Evolutionary conservation across 1,140 invertebrate genomes (phyloP).

Genomic region (Philotrypesis tridentata): DNA sequence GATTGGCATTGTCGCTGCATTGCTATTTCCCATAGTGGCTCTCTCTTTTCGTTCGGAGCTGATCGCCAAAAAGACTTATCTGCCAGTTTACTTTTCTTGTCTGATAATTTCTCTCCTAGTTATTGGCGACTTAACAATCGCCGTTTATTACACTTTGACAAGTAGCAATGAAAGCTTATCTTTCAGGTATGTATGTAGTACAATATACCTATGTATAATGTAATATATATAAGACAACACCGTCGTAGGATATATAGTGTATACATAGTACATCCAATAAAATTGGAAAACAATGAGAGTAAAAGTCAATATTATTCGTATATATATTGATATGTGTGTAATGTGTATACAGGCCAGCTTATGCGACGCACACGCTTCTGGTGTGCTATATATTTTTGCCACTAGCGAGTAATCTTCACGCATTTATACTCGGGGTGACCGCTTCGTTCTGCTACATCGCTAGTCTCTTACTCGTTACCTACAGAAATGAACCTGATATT

Average conservation of each 20-base stretch:
- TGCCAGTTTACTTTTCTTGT: slow-evolving; percentile 73
- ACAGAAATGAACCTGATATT: slow-evolving; percentile 72
- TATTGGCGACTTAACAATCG: slow-evolving; percentile 74
- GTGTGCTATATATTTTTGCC: slow-evolving; percentile 87
- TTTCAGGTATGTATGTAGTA: slow-evolving; percentile 62
- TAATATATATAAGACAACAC: no score
- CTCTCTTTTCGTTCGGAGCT: slow-evolving; percentile 72
- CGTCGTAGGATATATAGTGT: no score
- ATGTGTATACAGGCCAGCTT: slow-evolving; percentile 79
- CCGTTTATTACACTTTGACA: slow-evolving; percentile 73
- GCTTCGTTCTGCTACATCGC: slow-evolving; percentile 79
- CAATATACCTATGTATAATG: neutral
- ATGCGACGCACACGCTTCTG: slow-evolving; percentile 81
- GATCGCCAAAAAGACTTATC: slow-evolving; percentile 68
- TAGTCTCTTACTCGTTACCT: slow-evolving; percentile 79
- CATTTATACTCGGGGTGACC: slow-evolving; percentile 78
- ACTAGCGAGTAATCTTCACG: slow-evolving; percentile 80
- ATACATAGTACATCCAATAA: slow-evolving; percentile 27
- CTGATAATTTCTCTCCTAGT: slow-evolving; percentile 71
- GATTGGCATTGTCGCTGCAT: slow-evolving; percentile 60
- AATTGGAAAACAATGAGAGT: neutral
- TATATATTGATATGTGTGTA: neutral
- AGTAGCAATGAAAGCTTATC: slow-evolving; percentile 58
- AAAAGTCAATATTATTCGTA: neutral
- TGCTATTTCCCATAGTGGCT: slow-evolving; percentile 73